phyloP scores from a whole-genome alignment of 1,140 invertebrate genomes.

The Leptoteleia sp. region DNA sequence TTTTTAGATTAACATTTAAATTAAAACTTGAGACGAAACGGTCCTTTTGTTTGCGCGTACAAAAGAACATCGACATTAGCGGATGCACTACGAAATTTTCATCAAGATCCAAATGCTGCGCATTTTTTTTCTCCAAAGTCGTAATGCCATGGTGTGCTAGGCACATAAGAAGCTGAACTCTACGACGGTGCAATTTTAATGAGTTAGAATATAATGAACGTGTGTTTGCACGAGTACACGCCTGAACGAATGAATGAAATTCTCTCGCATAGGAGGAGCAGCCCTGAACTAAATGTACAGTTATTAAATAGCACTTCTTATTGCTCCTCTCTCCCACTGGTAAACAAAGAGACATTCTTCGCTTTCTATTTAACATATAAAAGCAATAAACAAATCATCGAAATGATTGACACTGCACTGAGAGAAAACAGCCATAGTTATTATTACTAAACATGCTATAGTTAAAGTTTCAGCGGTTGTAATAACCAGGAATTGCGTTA shows the following conservation, averaged over 20 bases:
- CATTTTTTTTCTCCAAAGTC: slow-evolving; percentile 5
- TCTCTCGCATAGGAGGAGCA: slow-evolving; percentile 6
- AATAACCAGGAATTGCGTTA: too few species aligned
- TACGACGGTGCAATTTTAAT: slow-evolving; percentile 28
- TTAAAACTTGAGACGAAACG: background rate
- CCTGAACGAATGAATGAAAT: slow-evolving; percentile 24
- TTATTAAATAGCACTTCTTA: slow-evolving; percentile 4
- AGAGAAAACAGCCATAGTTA: too few species aligned
- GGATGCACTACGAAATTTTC: slow-evolving; percentile 1
- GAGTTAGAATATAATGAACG: slow-evolving; percentile 20
- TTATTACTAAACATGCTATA: too few species aligned
- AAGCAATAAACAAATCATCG: too few species aligned
- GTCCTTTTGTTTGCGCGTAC: background rate
- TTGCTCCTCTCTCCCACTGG: too few species aligned
- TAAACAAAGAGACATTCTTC: too few species aligned
- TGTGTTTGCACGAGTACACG: slow-evolving; percentile 1
- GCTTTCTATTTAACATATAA: too few species aligned
- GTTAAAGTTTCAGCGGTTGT: too few species aligned
- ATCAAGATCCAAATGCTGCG: background rate
- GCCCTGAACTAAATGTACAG: slow-evolving; percentile 5
- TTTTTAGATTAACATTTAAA: background rate
- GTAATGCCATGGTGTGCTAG: background rate
- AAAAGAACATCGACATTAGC: background rate
- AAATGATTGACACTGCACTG: too few species aligned
- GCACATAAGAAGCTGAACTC: slow-evolving; percentile 17